A percentile compares a stretch with the other conserved stretches of the same genome.
phyloP scores from a whole-genome alignment of 92 coral and sea anemone genomes.

The Muricea muricata region DNA sequence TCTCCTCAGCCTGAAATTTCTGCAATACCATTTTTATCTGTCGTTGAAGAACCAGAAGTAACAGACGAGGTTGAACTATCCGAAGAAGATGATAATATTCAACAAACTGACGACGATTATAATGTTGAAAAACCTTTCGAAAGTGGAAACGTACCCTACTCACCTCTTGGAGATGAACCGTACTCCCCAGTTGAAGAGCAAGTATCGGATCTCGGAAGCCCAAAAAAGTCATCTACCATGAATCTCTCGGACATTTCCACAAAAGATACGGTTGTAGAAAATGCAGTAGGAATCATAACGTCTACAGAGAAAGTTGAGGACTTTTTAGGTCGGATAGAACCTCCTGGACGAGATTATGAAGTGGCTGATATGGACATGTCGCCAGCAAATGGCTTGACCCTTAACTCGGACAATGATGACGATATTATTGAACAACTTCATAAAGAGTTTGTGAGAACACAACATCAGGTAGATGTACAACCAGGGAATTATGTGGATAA shows the following conservation, averaged over 20 bases:
- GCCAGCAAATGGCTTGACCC: conserved; percentile 38
- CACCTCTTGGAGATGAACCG: neutral
- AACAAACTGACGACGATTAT: too few species aligned
- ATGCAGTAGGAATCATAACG: conserved; percentile 28
- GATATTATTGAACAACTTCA: conserved; percentile 92
- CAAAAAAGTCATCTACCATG: conserved; percentile 2
- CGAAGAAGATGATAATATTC: neutral
- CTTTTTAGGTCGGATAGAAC: conserved; percentile 17
- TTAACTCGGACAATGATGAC: conserved; percentile 44
- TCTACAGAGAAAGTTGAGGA: conserved; percentile 32
- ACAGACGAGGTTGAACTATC: neutral
- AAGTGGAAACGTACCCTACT: neutral
- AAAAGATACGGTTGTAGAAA: neutral
- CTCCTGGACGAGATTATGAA: neutral
- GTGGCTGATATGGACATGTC: conserved; percentile 93
- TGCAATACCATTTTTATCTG: neutral
- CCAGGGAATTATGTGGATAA: neutral
- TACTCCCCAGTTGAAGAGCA: neutral
- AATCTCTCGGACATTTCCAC: conserved; percentile 34
- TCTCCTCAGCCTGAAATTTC: neutral
- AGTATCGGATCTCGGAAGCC: conserved; percentile 23
- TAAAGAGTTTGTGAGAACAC: conserved; percentile 86
- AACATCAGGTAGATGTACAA: conserved; percentile 31
- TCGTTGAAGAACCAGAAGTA: neutral
- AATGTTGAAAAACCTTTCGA: too few species aligned